Evolutionary conservation across 2,797 vertebrate species (phyloP).

Genomic region (Intellagama lesueurii): DNA sequence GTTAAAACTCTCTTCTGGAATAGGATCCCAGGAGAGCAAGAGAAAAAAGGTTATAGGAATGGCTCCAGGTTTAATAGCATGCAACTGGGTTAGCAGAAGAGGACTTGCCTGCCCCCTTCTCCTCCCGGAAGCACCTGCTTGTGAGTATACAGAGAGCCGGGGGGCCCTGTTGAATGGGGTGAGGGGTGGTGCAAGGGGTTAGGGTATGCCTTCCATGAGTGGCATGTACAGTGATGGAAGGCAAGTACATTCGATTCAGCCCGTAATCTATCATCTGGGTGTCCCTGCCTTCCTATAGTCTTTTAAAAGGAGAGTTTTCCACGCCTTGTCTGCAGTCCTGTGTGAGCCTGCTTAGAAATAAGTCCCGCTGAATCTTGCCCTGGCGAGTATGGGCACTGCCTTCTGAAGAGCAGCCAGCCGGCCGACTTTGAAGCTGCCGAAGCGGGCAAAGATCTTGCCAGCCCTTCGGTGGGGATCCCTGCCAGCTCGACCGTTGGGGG

Average conservation of each 20-base stretch:
- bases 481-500: neutral
- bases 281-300: neutral
- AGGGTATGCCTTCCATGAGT: neutral
- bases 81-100: neutral
- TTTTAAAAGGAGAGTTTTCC: neutral
- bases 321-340: no score
- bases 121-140: neutral
- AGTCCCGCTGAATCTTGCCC: neutral
- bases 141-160: neutral
- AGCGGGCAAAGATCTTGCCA: neutral
- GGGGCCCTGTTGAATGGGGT: neutral
- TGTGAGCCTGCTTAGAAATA: neutral
- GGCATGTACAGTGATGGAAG: neutral
- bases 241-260: neutral
- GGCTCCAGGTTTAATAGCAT: neutral
- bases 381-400: neutral
- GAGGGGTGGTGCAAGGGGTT: neutral
- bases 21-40: neutral
- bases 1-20: neutral
- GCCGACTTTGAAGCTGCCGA: neutral
- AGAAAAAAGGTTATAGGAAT: neutral
- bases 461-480: neutral
- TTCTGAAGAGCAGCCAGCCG: neutral
- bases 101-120: neutral
- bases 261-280: neutral